Base-by-base conservation (phyloP, 2,888 invertebrate genomes). In the Schizaphis graminum region DNA sequence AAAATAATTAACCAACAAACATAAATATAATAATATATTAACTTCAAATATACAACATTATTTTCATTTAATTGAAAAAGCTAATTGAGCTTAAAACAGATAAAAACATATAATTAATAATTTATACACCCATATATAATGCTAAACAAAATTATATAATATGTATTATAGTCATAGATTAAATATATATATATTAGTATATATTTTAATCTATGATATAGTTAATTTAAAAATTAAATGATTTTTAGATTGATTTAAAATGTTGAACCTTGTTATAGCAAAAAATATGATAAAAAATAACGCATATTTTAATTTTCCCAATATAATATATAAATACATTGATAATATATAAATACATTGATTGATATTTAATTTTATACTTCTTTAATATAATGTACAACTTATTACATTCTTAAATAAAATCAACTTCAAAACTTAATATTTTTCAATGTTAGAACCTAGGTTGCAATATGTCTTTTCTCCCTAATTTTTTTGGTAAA, bases 381-480 rank as follows among this genome's bases (percentile, higher is more conserved):
- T 5, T 67, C 26, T 53, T 77, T 67, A 77, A 77, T 91, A 49
- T 77, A 35, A 49, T 35, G 47, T 49, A 49, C 49, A 77, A 77
- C 13, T 44, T 44, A 44, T 3, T 47, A 77, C 47, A 88, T 49
- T 8, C 56, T 89, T 89, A 3, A 77, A 84, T 56, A 85, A 85
- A 41, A 91, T 44, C 85, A 85, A 85, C 44, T 91, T 85, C 21
- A 13, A 57, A 86, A 84, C 16, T 84, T 91, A 11, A 53, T 56
- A 49, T 77, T 85, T 56, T n/a, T 28, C 35, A 85, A 91, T 84
- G 28, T 84, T 44, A 41, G 4, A 91, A 28, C 10, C 16, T 28
- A 47, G 24, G 26, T 61, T 87, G n/a, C 87, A 90, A 44, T 26
- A 85, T 47, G 21, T 89, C 35, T 89, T 84, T 85, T 91, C 28